phyloP scores from a whole-genome alignment of 2,888 invertebrate species.

The Andrena bucephala region DNA sequence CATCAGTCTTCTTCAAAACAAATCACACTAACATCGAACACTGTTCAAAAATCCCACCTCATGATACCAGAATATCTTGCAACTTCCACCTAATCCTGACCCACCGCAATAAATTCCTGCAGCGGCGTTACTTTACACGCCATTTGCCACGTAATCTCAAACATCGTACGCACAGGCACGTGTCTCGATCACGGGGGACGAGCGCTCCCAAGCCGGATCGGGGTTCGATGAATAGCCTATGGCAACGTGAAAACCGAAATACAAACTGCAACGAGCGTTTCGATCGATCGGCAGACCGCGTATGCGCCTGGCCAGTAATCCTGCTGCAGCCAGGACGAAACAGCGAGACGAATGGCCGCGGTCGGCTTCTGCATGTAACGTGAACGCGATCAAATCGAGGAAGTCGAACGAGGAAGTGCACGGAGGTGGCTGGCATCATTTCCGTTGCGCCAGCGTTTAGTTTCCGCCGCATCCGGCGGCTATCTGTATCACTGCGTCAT shows the following conservation, averaged over 20 bases:
- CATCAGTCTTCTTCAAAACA: too few relatives aligned
- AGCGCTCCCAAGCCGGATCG: background rate
- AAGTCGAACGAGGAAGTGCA: constrained; percentile 74
- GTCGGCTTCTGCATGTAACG: constrained; percentile 41
- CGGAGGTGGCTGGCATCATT: constrained; percentile 80
- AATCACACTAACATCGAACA: too few relatives aligned
- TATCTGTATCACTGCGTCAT: constrained; percentile 79
- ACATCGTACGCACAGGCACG: background rate
- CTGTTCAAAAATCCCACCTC: too few relatives aligned
- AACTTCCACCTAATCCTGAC: too few relatives aligned
- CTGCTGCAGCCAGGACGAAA: constrained; percentile 53
- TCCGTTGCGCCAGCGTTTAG: constrained; percentile 81
- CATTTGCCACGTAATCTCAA: constrained; percentile 1
- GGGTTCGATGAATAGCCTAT: constrained; percentile 13
- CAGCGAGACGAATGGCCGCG: constrained; percentile 50
- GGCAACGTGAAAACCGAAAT: background rate
- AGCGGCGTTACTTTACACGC: background rate
- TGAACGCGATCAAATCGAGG: constrained; percentile 61
- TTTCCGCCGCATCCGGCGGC: constrained; percentile 80
- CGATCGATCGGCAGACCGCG: constrained; percentile 21
- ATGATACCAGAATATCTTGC: too few relatives aligned
- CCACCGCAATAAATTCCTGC: background rate
- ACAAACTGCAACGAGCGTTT: background rate
- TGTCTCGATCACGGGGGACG: background rate
- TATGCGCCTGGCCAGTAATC: constrained; percentile 10